Evolutionary conservation across 2,888 invertebrate species (phyloP).

Genomic region (Diogma glabrata): DNA sequence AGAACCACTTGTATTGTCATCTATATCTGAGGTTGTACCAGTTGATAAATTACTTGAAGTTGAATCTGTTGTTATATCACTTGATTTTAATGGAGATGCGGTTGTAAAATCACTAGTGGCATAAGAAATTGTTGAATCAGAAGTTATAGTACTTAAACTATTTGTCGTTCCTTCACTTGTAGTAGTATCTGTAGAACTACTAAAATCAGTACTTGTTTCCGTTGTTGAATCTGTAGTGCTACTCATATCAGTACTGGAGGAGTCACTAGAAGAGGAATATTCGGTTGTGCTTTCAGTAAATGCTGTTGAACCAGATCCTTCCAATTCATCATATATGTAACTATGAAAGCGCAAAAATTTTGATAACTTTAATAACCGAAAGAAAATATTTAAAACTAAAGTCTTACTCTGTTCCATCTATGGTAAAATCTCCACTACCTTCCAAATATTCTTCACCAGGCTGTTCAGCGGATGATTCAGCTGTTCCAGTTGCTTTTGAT

Average conservation of each 20-base stretch:
- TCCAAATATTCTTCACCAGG: constrained; percentile 26
- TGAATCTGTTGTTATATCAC: too few species aligned
- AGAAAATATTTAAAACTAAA: too few species aligned
- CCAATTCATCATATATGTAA: too few species aligned
- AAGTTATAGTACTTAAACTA: neutral
- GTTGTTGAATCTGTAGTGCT: neutral
- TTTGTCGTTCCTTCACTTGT: constrained; percentile 3
- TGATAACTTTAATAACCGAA: too few species aligned
- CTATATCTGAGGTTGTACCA: neutral
- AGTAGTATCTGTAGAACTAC: neutral
- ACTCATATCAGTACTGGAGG: neutral
- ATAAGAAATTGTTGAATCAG: too few species aligned
- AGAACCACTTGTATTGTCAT: neutral
- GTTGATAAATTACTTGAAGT: too few species aligned
- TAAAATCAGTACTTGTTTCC: neutral
- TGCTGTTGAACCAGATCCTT: neutral
- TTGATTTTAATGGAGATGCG: too few species aligned
- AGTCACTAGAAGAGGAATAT: constrained; percentile 2
- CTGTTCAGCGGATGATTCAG: constrained; percentile 19
- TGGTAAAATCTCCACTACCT: constrained; percentile 5
- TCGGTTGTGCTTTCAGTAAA: neutral
- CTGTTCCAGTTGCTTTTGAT: constrained; percentile 17
- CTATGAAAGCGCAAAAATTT: too few species aligned
- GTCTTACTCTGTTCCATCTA: too few species aligned
- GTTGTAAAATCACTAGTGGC: too few species aligned